Conservation (phyloP, 2,797 vertebrate genomes). For the Acanthopagrus latus region DNA sequence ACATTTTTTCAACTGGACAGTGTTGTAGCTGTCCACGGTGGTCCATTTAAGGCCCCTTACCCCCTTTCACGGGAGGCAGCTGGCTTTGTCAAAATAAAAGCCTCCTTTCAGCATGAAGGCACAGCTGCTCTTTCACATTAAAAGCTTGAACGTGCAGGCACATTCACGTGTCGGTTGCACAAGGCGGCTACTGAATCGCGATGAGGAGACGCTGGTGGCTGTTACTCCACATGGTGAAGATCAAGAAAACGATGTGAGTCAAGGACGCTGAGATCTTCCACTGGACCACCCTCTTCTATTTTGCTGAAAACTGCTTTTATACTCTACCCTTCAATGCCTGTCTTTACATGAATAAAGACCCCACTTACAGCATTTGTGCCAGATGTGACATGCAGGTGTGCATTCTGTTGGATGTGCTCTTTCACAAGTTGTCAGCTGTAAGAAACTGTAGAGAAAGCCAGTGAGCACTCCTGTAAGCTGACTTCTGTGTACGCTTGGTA, state of each 20-base stretch:
- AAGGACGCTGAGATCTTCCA: neutral
- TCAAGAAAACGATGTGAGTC: neutral
- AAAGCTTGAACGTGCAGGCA: constrained; percentile 53
- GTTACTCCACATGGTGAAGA: constrained; percentile 17
- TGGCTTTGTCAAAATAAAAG: constrained; percentile 75
- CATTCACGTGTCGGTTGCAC: constrained; percentile 42
- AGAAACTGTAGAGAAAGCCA: neutral
- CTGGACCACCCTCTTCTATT: neutral
- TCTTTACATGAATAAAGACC: neutral
- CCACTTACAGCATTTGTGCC: neutral
- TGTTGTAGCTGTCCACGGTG: constrained; percentile 46
- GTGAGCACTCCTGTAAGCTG: neutral
- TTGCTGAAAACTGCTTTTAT: constrained; percentile 13
- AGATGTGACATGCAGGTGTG: constrained; percentile 15
- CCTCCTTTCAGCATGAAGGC: constrained; percentile 69
- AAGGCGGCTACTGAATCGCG: constrained; percentile 46
- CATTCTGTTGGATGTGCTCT: neutral
- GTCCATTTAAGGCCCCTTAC: constrained; percentile 43
- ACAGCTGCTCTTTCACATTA: constrained; percentile 80
- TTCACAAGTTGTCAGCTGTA: neutral
- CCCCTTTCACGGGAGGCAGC: constrained; percentile 61
- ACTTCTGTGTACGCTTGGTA: neutral
- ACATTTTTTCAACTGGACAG: constrained; percentile 50
- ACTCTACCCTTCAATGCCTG: neutral
- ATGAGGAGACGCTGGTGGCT: constrained; percentile 20